phyloP scores from a whole-genome alignment of 2,888 invertebrate species.

The Chloromyia formosa region DNA sequence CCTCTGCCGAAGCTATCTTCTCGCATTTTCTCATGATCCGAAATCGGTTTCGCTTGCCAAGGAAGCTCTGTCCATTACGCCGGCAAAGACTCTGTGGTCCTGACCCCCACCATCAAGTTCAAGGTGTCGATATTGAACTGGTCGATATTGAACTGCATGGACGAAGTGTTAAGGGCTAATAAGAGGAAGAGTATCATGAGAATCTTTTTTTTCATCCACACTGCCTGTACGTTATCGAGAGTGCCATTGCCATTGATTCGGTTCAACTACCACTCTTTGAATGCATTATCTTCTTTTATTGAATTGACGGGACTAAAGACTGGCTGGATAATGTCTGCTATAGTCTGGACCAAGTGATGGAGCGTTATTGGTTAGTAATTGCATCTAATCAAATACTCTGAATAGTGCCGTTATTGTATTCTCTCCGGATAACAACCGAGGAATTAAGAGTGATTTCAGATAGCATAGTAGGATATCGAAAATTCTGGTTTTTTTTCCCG shows the following conservation, averaged over 20 bases:
- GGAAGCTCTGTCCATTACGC: background rate
- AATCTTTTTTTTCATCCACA: no score
- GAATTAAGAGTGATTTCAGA: background rate
- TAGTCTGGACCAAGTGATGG: conserved; percentile 34
- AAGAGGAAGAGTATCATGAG: conserved; percentile 13
- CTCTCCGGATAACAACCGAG: background rate
- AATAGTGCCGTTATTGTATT: conserved; percentile 12
- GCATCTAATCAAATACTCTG: conserved; percentile 32
- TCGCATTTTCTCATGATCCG: no score
- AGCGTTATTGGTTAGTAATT: conserved; percentile 38
- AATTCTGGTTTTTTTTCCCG: background rate
- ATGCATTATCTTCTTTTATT: conserved; percentile 39
- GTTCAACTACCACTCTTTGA: conserved; percentile 16
- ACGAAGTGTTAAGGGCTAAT: background rate
- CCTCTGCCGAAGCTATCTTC: no score
- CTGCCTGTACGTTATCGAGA: background rate
- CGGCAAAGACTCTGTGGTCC: background rate
- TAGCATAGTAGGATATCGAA: background rate
- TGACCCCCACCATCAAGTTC: background rate
- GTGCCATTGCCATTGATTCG: conserved; percentile 32
- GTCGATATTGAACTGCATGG: background rate
- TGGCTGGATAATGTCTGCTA: conserved; percentile 34
- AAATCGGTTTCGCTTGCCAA: background rate
- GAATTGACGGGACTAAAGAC: conserved; percentile 11
- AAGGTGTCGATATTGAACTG: background rate